Conservation (phyloP, 2,797 vertebrate species). For the Arrhamphus sclerolepis region DNA sequence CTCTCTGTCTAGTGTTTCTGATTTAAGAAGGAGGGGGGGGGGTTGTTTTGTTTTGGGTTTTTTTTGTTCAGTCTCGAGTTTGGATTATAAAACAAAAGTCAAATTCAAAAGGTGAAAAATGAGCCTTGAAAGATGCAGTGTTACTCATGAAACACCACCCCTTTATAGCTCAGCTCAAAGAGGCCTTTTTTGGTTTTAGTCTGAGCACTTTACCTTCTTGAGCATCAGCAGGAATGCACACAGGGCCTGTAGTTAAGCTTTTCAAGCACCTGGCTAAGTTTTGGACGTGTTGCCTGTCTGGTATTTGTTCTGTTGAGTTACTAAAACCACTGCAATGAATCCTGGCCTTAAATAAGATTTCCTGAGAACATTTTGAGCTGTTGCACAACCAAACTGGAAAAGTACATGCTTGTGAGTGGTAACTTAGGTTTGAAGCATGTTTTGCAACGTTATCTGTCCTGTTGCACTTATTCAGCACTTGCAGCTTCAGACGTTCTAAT, state of each 20-base stretch:
- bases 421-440: too few species aligned
- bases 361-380: too few species aligned
- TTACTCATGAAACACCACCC: conserved; percentile 7
- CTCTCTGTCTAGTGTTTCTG: conserved; percentile 10
- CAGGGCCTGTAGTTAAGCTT: not conserved
- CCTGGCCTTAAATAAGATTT: too few species aligned
- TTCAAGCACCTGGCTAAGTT: not conserved
- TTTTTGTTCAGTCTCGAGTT: not conserved
- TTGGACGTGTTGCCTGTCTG: not conserved
- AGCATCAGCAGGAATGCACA: conserved; percentile 5
- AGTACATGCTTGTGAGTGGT: too few species aligned
- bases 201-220: conserved; percentile 11
- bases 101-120: conserved; percentile 24
- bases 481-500: too few species aligned
- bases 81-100: too few species aligned
- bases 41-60: too few species aligned
- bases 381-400: too few species aligned
- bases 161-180: conserved; percentile 4
- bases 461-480: too few species aligned
- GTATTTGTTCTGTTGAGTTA: not conserved
- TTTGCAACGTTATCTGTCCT: too few species aligned
- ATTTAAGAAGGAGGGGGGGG: conserved; percentile 8
- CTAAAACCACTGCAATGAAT: too few species aligned
- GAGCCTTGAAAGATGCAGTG: conserved; percentile 13
- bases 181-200: conserved; percentile 63